These are phyloP conservation scores for Pheosia gnoma DNA, from an alignment of 2,888 invertebrate genomes.

Conservation along the genomic window DNA sequence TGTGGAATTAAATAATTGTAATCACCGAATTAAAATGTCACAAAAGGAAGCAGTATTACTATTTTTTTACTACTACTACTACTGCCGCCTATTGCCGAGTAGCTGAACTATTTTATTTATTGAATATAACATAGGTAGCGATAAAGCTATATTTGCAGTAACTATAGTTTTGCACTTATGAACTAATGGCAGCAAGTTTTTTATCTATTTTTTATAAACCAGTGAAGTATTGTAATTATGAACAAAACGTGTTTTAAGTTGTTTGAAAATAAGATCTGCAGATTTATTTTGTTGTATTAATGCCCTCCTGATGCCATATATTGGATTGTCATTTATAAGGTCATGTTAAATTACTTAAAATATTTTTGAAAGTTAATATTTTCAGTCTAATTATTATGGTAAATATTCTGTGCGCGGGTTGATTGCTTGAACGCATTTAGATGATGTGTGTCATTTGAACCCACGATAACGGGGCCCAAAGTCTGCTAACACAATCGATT, in stretches of 20 bases:
- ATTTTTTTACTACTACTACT: background rate
- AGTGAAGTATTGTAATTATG: slow-evolving; percentile 32
- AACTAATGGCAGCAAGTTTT: slow-evolving; percentile 33
- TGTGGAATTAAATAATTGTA: background rate
- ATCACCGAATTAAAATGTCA: background rate
- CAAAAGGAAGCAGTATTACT: background rate
- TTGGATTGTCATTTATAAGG: background rate
- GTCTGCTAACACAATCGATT: too few species aligned
- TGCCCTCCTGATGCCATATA: background rate
- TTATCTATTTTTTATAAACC: slow-evolving; percentile 24
- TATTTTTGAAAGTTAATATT: background rate
- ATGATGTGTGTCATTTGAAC: too few species aligned
- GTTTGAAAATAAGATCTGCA: background rate
- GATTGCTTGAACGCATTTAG: too few species aligned
- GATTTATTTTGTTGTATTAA: background rate
- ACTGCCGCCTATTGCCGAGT: slow-evolving; percentile 22
- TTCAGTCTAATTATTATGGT: background rate
- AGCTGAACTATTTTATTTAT: slow-evolving; percentile 22
- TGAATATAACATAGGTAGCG: slow-evolving; percentile 21
- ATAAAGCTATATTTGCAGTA: slow-evolving; percentile 29
- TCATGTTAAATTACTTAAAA: background rate
- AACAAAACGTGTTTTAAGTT: slow-evolving; percentile 27
- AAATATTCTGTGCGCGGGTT: too few species aligned
- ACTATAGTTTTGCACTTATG: slow-evolving; percentile 25
- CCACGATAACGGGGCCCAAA: too few species aligned